These are phyloP conservation scores for Lasioglossum figueresi DNA, from an alignment of 2,888 invertebrate genomes.

Conservation along the genomic window DNA sequence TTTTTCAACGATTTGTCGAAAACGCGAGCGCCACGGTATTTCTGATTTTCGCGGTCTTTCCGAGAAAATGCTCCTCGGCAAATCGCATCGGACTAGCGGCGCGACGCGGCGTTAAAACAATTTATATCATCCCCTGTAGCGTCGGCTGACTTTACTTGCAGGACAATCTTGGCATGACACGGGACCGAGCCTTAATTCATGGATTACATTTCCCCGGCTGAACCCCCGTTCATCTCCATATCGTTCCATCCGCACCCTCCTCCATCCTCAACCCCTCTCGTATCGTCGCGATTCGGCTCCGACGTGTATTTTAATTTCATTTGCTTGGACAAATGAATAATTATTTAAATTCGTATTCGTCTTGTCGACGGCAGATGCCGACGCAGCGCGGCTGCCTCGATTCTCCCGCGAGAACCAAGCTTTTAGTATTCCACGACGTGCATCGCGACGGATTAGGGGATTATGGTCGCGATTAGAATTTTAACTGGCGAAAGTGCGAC, in stretches of 20 bases:
- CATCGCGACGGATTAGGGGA: slow-evolving; percentile 24
- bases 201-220: slow-evolving; percentile 61
- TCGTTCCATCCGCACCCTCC: slow-evolving; percentile 38
- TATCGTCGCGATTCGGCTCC: slow-evolving; percentile 42
- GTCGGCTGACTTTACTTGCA: slow-evolving; percentile 48
- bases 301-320: slow-evolving; percentile 71
- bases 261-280: neutral
- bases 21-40: slow-evolving; percentile 40
- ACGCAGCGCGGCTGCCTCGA: neutral
- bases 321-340: slow-evolving; percentile 67
- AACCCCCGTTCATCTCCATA: slow-evolving; percentile 29
- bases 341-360: slow-evolving; percentile 70
- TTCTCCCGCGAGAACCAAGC: neutral
- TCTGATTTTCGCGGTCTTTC: slow-evolving; percentile 37
- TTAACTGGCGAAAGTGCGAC: slow-evolving; percentile 20
- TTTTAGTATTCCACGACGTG: slow-evolving; percentile 48
- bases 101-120: slow-evolving; percentile 69
- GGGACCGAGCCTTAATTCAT: slow-evolving; percentile 67
- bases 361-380: slow-evolving; percentile 54
- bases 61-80: slow-evolving; percentile 57
- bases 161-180: slow-evolving; percentile 59
- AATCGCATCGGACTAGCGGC: slow-evolving; percentile 56
- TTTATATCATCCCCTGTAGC: slow-evolving; percentile 67
- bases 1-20: neutral
- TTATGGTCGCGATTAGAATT: slow-evolving; percentile 52